Evolutionary conservation across 2,113 vertebrate species (phyloP).

Genomic region (Leptobrachium ailaonicum): DNA sequence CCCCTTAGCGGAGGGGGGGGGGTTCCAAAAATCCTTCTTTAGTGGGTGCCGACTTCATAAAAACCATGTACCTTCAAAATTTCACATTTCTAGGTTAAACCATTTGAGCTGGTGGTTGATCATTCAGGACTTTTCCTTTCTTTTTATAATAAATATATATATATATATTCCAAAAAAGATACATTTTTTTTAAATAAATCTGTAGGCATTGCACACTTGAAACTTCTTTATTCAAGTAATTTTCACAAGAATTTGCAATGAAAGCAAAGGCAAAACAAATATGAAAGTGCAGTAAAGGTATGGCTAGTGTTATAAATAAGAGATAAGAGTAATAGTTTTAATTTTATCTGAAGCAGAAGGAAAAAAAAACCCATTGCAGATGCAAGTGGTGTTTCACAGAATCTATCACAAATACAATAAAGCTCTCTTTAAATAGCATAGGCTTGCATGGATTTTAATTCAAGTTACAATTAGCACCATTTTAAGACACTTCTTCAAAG

Average conservation of each 20-base stretch:
- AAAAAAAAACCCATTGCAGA: conserved; percentile 55
- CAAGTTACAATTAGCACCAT: conserved; percentile 78
- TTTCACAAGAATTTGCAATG: conserved; percentile 74
- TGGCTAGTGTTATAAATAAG: conserved; percentile 74
- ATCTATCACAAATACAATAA: conserved; percentile 63
- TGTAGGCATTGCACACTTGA: conserved; percentile 59
- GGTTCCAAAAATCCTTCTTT: no score
- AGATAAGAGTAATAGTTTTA: conserved; percentile 59
- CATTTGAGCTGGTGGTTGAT: no score
- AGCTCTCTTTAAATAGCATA: conserved; percentile 61
- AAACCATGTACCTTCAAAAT: no score
- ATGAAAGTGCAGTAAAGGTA: conserved; percentile 67
- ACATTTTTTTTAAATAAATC: no score
- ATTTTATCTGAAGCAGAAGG: conserved; percentile 56
- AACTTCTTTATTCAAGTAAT: conserved; percentile 76
- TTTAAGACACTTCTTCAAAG: conserved; percentile 44
- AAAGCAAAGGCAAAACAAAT: conserved; percentile 68
- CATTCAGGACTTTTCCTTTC: no score
- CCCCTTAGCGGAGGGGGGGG: no score
- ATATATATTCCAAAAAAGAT: no score
- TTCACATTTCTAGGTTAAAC: no score
- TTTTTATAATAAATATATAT: no score
- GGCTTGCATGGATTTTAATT: conserved; percentile 68
- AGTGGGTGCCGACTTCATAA: no score
- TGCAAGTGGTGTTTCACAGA: conserved; percentile 65